These are phyloP conservation scores for Pseudochromis fuscus DNA, from an alignment of 2,797 vertebrate genomes.

Conservation along the genomic window DNA sequence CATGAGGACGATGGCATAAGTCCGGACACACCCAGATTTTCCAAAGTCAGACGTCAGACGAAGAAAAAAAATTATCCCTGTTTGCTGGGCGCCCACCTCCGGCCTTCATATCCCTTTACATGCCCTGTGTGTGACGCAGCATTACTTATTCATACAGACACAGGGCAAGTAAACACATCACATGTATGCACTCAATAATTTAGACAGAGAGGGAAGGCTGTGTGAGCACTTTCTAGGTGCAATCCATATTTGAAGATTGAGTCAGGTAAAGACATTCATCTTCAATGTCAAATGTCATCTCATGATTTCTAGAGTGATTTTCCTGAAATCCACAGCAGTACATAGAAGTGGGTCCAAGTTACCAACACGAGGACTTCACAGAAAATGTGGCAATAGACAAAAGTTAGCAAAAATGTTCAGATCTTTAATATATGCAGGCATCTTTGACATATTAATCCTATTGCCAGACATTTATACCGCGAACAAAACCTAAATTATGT, in stretches of 20 bases:
- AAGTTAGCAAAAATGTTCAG: neutral
- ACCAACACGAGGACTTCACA: too few relatives aligned
- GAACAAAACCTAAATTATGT: neutral
- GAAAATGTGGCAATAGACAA: neutral
- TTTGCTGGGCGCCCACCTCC: neutral
- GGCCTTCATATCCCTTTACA: conserved; percentile 39
- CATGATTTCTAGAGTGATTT: conserved; percentile 22
- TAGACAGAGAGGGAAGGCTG: conserved; percentile 44
- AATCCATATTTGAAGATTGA: conserved; percentile 55
- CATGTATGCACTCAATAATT: conserved; percentile 75
- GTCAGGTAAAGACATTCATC: conserved; percentile 4
- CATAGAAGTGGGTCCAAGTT: too few relatives aligned
- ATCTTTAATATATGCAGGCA: neutral
- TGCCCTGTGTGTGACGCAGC: conserved; percentile 32
- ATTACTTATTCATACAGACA: conserved; percentile 70
- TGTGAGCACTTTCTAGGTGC: conserved; percentile 50
- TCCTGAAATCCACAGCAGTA: conserved; percentile 7
- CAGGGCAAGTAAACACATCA: conserved; percentile 70
- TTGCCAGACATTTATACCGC: too few relatives aligned
- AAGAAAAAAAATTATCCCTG: neutral
- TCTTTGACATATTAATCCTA: neutral
- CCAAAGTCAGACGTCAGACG: neutral
- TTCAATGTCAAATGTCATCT: conserved; percentile 29
- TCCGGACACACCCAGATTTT: neutral
- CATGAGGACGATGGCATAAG: too few relatives aligned